Evolutionary conservation across 2,797 vertebrate species (phyloP), one percentile per base, ranked within the genome.

Genomic region (Taeniopygia guttata): DNA sequence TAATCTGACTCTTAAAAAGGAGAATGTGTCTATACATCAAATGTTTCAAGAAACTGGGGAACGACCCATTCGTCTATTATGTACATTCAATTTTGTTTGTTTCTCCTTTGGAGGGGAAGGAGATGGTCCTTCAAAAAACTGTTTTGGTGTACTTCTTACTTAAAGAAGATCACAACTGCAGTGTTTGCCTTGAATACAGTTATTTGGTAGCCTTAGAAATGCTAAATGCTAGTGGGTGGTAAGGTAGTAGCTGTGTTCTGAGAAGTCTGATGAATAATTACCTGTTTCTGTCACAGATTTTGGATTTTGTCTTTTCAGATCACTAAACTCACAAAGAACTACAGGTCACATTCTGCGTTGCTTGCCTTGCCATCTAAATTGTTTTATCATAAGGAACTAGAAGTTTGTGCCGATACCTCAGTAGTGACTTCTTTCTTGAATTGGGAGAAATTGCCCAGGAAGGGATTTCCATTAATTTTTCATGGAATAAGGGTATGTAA

Each of bases 241-340:
- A 19, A 38, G 25, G n/a, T 72, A 43, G 30, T 60, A 85, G 38
- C 22, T 76, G 21, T 52, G 12, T 80, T 45, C 55, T 48, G 7
- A 42, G 52, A 52, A 80, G 23, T 58, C 21, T 58, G 36, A 42
- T 73, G 32, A 67, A 43, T 59, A 58, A 60, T 70, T 26, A 15
- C 5, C 26, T 5, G 1, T n/a, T 77, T 76, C 29, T 36, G 4
- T 32, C 73, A 42, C 0, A 0, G 34, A 46, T 81, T 87, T 73
- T 15, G 43, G 18, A 0, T 69, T 92, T 62, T 82, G 26, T 94
- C 52, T 85, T 89, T 52, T 7, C 96, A 99, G 99, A 98, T 99
- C 84, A 99, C 99, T 7, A 99, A 99, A 91, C 98, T 99, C 7
- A 95, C 98, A 42, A 99, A 98, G 97, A 99, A 99, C 97, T 99